These are phyloP conservation scores for Axis porcinus DNA, from an alignment of 2,113 vertebrate species.

Conservation along the genomic window DNA sequence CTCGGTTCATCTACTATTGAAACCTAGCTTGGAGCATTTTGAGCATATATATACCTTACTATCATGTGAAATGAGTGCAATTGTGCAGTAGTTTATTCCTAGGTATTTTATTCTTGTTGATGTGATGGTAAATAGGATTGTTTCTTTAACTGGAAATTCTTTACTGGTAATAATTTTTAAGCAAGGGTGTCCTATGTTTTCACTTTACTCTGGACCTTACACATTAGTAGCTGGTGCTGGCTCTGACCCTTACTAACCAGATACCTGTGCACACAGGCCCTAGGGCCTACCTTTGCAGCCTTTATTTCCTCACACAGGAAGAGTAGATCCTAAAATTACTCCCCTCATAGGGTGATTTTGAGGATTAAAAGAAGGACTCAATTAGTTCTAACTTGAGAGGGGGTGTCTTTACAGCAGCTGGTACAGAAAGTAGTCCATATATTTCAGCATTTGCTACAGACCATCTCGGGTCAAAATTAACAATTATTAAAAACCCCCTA, in stretches of 20 bases:
- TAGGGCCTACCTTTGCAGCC: neutral
- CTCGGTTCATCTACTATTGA: too few species aligned
- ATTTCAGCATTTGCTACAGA: neutral
- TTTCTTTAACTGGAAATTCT: neutral
- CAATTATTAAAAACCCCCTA: neutral
- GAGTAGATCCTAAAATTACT: neutral
- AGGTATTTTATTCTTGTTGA: neutral
- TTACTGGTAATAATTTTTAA: neutral
- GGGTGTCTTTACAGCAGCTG: neutral
- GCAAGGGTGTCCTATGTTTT: neutral
- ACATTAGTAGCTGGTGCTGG: neutral
- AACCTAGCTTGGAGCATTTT: too few species aligned
- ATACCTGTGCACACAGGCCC: neutral
- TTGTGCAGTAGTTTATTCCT: neutral
- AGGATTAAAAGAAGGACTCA: neutral
- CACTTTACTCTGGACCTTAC: neutral
- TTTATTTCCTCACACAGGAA: neutral
- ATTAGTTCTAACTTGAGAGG: neutral
- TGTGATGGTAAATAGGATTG: neutral
- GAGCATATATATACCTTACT: too few species aligned
- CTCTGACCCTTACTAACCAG: neutral
- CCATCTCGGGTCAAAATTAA: neutral
- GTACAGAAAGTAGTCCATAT: neutral
- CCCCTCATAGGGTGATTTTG: neutral
- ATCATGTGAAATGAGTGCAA: too few species aligned